Evolutionary conservation across 1,140 invertebrate species (phyloP).

Genomic region (Conus ventricosus): DNA sequence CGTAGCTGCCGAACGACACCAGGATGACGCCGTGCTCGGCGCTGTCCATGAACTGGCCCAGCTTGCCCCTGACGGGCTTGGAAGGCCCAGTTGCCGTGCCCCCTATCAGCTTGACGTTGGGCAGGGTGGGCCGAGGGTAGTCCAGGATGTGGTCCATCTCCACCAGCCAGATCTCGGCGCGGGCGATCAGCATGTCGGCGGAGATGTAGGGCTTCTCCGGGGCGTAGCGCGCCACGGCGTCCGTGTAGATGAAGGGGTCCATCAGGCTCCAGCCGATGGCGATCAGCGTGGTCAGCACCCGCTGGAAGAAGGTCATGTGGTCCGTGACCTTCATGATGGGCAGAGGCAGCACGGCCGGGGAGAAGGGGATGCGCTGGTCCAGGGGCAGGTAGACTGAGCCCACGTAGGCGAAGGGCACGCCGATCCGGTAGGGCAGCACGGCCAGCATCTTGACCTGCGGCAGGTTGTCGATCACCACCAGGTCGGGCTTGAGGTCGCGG

Average conservation of each 20-base stretch:
- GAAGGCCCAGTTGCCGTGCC: slow-evolving; percentile 35
- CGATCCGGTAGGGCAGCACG: slow-evolving; percentile 41
- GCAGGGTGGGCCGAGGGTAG: slow-evolving; percentile 44
- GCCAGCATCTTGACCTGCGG: slow-evolving; percentile 34
- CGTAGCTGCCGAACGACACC: slow-evolving; percentile 52
- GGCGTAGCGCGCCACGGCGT: slow-evolving; percentile 31
- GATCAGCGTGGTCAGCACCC: slow-evolving; percentile 27
- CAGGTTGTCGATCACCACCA: slow-evolving; percentile 37
- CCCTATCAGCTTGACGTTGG: slow-evolving; percentile 50
- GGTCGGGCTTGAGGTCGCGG: slow-evolving; percentile 16
- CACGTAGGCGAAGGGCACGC: slow-evolving; percentile 37
- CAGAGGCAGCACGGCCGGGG: slow-evolving; percentile 26
- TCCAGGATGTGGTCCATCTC: slow-evolving; percentile 49
- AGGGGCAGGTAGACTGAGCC: slow-evolving; percentile 20
- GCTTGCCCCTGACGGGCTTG: slow-evolving; percentile 14
- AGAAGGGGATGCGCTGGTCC: slow-evolving; percentile 29
- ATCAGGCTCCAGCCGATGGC: slow-evolving; percentile 6
- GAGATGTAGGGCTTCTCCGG: slow-evolving; percentile 36
- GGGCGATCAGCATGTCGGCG: slow-evolving; percentile 23
- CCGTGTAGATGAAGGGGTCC: slow-evolving; percentile 15
- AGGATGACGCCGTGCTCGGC: slow-evolving; percentile 47
- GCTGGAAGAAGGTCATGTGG: slow-evolving; percentile 34
- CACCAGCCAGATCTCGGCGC: slow-evolving; percentile 42
- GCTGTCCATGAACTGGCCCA: slow-evolving; percentile 43
- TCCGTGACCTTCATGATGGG: slow-evolving; percentile 25